Evolutionary conservation across 2,888 invertebrate genomes (phyloP).

Genomic region (Stenchaetothrips biformis): DNA sequence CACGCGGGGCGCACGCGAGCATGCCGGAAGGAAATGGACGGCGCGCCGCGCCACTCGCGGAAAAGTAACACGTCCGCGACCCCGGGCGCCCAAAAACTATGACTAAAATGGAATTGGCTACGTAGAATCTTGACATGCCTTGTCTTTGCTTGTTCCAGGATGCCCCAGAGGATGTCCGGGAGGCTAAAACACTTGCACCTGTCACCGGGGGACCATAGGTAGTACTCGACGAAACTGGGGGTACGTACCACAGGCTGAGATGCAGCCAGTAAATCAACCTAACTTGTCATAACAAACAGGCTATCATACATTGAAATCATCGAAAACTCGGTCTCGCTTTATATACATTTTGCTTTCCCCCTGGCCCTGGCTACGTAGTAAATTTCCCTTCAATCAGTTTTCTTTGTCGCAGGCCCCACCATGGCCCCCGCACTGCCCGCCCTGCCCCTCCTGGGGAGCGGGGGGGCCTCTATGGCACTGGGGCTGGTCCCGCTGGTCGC

Average conservation of each 20-base stretch:
- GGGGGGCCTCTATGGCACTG: constrained; percentile 46
- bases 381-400: too few relatives aligned
- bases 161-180: background rate
- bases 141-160: background rate
- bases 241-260: background rate
- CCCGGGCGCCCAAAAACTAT: background rate
- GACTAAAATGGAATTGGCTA: too few relatives aligned
- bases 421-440: constrained; percentile 50
- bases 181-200: background rate
- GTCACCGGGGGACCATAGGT: background rate
- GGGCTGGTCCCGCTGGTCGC: constrained; percentile 74
- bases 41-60: background rate
- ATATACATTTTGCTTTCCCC: too few relatives aligned
- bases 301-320: too few relatives aligned
- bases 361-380: too few relatives aligned
- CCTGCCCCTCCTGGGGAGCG: constrained; percentile 51
- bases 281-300: too few relatives aligned
- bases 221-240: background rate
- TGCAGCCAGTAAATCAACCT: too few relatives aligned
- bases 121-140: background rate
- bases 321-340: too few relatives aligned
- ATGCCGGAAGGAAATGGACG: background rate
- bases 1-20: background rate
- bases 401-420: constrained; percentile 31
- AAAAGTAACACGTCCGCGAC: background rate